Evolutionary conservation across 92 coral and sea anemone species (phyloP).

Genomic region (Palythoa grandiflora): DNA sequence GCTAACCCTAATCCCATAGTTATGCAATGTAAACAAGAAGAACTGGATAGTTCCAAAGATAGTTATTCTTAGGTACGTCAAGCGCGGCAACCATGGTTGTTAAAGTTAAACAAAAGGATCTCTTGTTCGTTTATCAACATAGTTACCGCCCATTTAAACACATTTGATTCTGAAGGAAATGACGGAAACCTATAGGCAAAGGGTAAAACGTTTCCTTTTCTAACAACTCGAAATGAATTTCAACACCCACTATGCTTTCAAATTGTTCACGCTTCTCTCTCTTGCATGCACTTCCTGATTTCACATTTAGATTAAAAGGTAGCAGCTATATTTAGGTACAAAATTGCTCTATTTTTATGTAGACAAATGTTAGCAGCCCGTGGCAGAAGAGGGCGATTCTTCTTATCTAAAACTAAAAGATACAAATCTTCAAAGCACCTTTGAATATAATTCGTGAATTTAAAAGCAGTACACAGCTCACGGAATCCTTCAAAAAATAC

Average conservation of each 20-base stretch:
- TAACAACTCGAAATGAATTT: neutral
- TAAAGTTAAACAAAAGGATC: too few species aligned
- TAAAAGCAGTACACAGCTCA: neutral
- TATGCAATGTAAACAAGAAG: constrained; percentile 4
- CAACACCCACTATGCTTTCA: neutral
- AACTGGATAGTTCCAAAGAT: neutral
- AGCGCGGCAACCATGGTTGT: too few species aligned
- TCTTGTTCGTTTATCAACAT: too few species aligned
- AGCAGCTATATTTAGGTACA: neutral
- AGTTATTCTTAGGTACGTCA: too few species aligned
- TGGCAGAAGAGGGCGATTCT: neutral
- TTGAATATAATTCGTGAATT: neutral
- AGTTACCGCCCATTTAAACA: too few species aligned
- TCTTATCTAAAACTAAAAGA: neutral
- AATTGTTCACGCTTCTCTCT: neutral
- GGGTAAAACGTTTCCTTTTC: neutral
- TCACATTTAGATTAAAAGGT: neutral
- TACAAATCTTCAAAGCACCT: neutral
- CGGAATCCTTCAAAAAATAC: neutral
- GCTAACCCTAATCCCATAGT: neutral
- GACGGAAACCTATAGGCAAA: too few species aligned
- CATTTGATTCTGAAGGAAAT: too few species aligned
- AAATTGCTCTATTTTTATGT: neutral
- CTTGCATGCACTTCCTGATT: neutral
- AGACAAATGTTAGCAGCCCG: neutral